These are phyloP conservation scores for Silurus aristotelis DNA, from an alignment of 2,797 vertebrate species.

Conservation along the genomic window DNA sequence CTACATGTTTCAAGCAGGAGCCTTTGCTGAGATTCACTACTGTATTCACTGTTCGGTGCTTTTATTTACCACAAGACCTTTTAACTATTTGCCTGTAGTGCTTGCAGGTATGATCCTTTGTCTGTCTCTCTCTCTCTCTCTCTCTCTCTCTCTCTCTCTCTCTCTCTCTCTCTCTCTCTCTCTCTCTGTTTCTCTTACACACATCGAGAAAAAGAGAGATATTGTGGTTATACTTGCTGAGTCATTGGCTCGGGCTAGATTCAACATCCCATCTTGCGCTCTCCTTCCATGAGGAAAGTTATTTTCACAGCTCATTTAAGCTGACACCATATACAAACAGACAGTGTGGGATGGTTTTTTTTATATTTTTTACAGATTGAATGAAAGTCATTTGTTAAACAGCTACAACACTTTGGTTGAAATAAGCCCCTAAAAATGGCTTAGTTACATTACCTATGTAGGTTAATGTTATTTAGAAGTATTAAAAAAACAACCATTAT, in stretches of 20 bases:
- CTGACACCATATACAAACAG: slow-evolving; percentile 42
- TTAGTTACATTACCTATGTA: slow-evolving; percentile 26
- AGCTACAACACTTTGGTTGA: slow-evolving; percentile 22
- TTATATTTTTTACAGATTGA: slow-evolving; percentile 13
- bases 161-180: too few relatives aligned
- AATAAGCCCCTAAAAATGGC: slow-evolving; percentile 5
- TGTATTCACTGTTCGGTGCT: slow-evolving; percentile 17
- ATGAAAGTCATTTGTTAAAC: slow-evolving; percentile 29
- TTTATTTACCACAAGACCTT: slow-evolving; percentile 25
- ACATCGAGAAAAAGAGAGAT: too few relatives aligned
- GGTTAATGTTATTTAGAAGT: slow-evolving; percentile 24
- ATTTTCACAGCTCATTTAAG: slow-evolving; percentile 49
- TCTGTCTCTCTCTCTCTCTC: too few relatives aligned
- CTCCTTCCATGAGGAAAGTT: slow-evolving; percentile 39
- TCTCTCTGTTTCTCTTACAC: too few relatives aligned
- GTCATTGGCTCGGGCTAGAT: slow-evolving; percentile 39
- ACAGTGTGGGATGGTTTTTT: slow-evolving; percentile 31
- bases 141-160: too few relatives aligned
- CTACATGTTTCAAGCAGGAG: slow-evolving; percentile 16
- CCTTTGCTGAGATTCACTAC: slow-evolving; percentile 16
- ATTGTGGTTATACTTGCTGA: slow-evolving; percentile 30
- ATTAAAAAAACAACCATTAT: neutral
- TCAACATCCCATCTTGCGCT: slow-evolving; percentile 34
- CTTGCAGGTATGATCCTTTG: neutral
- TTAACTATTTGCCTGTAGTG: slow-evolving; percentile 25